Evolutionary conservation across 2,797 vertebrate species (phyloP).

Genomic region (Darevskia nairensis): DNA sequence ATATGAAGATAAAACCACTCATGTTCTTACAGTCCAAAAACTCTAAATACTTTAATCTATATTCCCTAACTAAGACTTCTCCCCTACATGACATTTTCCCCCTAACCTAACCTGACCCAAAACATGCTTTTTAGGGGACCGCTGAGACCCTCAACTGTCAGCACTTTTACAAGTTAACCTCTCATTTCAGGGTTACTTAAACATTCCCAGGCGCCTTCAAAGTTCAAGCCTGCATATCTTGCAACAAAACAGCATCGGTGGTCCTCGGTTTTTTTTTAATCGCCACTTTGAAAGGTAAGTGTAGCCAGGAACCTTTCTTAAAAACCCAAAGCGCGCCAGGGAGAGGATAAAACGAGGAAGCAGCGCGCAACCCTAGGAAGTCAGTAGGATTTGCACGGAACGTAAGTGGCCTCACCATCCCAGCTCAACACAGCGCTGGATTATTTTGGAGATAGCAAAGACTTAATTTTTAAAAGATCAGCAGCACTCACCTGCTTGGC

Average conservation of each 20-base stretch:
- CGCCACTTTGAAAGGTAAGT: background rate
- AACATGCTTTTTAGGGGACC: background rate
- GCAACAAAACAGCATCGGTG: background rate
- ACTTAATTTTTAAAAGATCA: background rate
- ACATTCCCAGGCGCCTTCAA: background rate
- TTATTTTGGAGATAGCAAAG: background rate
- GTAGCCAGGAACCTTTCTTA: no score
- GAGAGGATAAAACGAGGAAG: background rate
- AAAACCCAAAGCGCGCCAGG: background rate
- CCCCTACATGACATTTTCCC: background rate
- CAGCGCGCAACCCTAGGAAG: no score
- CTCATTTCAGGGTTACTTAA: background rate
- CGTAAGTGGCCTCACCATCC: background rate
- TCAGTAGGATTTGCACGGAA: background rate
- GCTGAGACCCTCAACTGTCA: background rate
- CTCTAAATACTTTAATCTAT: no score
- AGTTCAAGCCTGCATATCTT: background rate
- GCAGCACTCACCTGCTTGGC: constrained; percentile 67
- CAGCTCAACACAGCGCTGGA: background rate
- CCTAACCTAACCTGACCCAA: background rate
- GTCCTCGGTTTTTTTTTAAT: no score
- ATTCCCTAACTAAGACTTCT: no score
- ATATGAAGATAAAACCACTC: background rate
- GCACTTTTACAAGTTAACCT: background rate
- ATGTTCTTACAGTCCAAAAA: no score